These are phyloP conservation scores for Stenodema calcarata DNA, from an alignment of 2,888 invertebrate species.

Conservation along the genomic window DNA sequence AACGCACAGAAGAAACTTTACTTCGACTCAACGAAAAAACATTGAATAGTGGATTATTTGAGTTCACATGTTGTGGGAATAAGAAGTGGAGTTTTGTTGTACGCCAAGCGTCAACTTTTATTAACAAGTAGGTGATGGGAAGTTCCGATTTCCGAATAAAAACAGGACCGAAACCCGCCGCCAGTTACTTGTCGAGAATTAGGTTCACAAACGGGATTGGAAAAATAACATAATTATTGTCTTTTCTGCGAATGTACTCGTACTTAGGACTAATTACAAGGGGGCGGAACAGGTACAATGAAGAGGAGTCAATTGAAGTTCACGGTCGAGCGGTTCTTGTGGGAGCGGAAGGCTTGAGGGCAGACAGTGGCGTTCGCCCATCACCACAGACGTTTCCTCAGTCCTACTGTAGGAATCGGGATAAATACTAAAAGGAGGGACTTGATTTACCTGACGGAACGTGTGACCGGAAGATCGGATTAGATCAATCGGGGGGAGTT, in stretches of 20 bases:
- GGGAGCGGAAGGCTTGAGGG: neutral
- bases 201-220: neutral
- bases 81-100: too few species aligned
- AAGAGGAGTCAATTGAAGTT: neutral
- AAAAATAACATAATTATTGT: neutral
- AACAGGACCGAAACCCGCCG: neutral
- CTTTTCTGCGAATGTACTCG: neutral
- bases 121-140: neutral
- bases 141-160: neutral
- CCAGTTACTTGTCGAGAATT: neutral
- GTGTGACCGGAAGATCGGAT: neutral
- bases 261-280: neutral
- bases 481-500: neutral
- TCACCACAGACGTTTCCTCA: neutral
- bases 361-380: neutral
- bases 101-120: too few species aligned
- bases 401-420: neutral
- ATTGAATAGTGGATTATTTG: too few species aligned
- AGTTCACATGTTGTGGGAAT: too few species aligned
- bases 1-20: too few species aligned
- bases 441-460: neutral
- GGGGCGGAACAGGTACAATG: neutral
- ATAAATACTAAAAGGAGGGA: neutral
- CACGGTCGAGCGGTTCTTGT: neutral
- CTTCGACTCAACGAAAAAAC: too few species aligned